Evolutionary conservation across 2,113 vertebrate genomes (phyloP).

Genomic region (Anarhynchus alexandrinus): DNA sequence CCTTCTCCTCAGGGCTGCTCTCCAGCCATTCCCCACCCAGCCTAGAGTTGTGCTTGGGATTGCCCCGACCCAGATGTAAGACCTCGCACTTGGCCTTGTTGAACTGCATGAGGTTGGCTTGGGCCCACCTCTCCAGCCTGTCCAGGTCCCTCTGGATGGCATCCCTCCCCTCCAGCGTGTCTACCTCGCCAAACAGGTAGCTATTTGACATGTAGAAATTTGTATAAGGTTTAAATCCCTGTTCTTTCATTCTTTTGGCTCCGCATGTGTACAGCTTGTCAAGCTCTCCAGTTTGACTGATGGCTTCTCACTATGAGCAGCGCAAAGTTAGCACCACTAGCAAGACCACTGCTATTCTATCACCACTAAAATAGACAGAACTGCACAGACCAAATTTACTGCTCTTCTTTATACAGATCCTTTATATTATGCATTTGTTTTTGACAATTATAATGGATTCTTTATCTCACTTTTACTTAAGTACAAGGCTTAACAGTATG

Average conservation of each 20-base stretch:
- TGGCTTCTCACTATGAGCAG: neutral
- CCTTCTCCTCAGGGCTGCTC: too few relatives aligned
- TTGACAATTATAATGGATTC: neutral
- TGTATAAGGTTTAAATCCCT: neutral
- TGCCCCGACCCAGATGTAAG: too few relatives aligned
- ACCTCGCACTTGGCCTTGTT: too few relatives aligned
- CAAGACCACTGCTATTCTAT: neutral
- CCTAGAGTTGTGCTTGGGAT: too few relatives aligned
- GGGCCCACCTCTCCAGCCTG: too few relatives aligned
- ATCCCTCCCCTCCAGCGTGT: too few relatives aligned
- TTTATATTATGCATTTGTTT: neutral
- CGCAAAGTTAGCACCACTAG: neutral
- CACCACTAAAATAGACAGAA: neutral
- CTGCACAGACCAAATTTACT: neutral
- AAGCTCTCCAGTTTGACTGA: neutral
- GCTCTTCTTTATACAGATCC: neutral
- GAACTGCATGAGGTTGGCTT: too few relatives aligned
- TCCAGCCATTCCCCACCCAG: too few relatives aligned
- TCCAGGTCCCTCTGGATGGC: too few relatives aligned
- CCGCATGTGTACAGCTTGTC: neutral
- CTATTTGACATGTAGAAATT: too few relatives aligned
- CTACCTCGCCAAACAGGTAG: too few relatives aligned
- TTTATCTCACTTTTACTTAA: neutral
- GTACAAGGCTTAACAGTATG: neutral
- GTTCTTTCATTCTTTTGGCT: neutral